Percentiles rank a stretch among this genome's conserved stretches.
These are phyloP conservation scores for Pelodytes ibericus DNA, from an alignment of 2,797 vertebrate species.

Conservation along the genomic window DNA sequence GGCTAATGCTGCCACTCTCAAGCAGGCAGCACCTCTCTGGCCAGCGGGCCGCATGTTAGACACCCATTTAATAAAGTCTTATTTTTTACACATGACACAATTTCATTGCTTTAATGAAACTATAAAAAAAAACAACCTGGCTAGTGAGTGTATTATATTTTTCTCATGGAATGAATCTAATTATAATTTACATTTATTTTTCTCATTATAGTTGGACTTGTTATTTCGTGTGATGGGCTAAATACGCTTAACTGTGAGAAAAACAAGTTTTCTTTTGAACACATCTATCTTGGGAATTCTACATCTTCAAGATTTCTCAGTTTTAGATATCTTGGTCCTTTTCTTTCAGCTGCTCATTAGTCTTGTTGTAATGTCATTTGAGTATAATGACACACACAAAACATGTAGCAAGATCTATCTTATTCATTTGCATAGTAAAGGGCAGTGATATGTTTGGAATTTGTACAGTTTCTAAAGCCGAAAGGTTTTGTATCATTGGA, in stretches of 20 bases:
- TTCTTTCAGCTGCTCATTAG: constrained; percentile 43
- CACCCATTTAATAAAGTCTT: too few relatives aligned
- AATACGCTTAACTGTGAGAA: constrained; percentile 18
- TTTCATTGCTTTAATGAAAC: not conserved
- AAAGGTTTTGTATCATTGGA: not conserved
- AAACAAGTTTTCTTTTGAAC: constrained; percentile 11
- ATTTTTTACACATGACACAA: constrained; percentile 8
- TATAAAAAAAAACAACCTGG: not conserved
- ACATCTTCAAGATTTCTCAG: constrained; percentile 22
- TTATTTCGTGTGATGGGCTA: constrained; percentile 11
- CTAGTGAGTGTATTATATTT: not conserved
- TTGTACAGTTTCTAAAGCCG: constrained; percentile 1
- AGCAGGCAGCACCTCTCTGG: too few relatives aligned
- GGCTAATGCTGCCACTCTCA: too few relatives aligned
- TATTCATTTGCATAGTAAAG: constrained; percentile 54
- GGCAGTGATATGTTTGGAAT: constrained; percentile 46
- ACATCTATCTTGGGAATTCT: constrained; percentile 31
- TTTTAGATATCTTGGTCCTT: constrained; percentile 28
- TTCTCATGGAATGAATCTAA: not conserved
- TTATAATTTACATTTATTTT: not conserved
- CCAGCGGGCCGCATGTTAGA: too few relatives aligned
- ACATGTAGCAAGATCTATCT: constrained; percentile 36
- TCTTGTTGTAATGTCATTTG: constrained; percentile 48
- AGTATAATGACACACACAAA: constrained; percentile 45
- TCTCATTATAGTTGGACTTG: not conserved